phyloP scores from a whole-genome alignment of 2,113 vertebrate genomes.

The Copsychus sechellarum region DNA sequence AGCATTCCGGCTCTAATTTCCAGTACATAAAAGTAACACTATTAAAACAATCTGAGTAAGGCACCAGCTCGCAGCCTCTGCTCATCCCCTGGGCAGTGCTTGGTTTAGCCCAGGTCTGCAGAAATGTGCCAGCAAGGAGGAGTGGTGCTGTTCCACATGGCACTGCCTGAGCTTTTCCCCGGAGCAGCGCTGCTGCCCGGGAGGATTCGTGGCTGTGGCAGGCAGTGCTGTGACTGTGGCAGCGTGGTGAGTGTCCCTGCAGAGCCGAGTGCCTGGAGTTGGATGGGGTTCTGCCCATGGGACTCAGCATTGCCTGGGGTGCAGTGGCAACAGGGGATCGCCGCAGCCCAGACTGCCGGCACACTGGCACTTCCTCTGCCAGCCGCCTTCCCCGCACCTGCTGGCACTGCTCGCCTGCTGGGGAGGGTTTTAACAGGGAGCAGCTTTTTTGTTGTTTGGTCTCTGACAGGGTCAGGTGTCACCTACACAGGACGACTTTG shows the following conservation, averaged over 20 bases:
- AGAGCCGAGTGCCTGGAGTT: neutral
- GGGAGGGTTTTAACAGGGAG: neutral
- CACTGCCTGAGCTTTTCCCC: neutral
- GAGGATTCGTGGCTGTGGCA: neutral
- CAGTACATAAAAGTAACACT: conserved; percentile 35
- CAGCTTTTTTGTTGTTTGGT: neutral
- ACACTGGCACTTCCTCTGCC: rapidly evolving
- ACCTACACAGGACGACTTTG: neutral
- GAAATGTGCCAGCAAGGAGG: neutral
- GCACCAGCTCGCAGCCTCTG: neutral
- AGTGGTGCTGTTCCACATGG: rapidly evolving
- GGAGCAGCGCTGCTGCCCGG: rapidly evolving
- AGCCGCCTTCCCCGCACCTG: neutral
- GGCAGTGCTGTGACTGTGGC: neutral
- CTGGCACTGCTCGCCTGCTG: rapidly evolving
- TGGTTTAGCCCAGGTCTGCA: neutral
- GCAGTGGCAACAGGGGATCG: neutral
- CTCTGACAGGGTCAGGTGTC: neutral
- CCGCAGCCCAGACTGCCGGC: rapidly evolving
- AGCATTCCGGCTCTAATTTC: conserved; percentile 23
- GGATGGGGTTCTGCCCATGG: rapidly evolving
- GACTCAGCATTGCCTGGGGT: rapidly evolving
- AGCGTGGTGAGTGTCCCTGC: neutral
- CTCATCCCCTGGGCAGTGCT: neutral
- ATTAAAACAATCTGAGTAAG: conserved; percentile 27